These are phyloP conservation scores for Huso huso DNA, from an alignment of 2,797 vertebrate species.

Conservation along the genomic window DNA sequence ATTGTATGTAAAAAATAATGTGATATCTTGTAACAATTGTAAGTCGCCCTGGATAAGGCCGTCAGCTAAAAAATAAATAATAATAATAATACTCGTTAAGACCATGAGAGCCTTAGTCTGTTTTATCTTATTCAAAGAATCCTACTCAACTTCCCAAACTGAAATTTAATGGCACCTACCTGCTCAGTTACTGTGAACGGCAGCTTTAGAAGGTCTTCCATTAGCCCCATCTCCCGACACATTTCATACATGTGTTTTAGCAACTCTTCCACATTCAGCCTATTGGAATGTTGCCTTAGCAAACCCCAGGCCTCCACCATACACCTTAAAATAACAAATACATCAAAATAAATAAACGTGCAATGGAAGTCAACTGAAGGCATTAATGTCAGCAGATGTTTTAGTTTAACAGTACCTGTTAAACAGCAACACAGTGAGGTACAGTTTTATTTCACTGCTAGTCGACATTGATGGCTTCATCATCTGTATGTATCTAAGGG, in stretches of 20 bases:
- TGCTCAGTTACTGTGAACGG: conserved; percentile 76
- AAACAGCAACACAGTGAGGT: conserved; percentile 78
- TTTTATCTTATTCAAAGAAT: too few relatives aligned
- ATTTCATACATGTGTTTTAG: conserved; percentile 73
- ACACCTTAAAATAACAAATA: conserved; percentile 52
- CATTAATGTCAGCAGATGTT: too few relatives aligned
- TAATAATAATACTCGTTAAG: too few relatives aligned
- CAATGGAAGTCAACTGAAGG: too few relatives aligned
- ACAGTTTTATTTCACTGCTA: conserved; percentile 67
- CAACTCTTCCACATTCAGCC: conserved; percentile 67
- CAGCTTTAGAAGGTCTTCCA: conserved; percentile 86
- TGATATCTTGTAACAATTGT: too few relatives aligned
- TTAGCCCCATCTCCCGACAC: conserved; percentile 81
- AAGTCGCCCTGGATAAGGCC: too few relatives aligned
- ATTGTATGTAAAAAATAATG: too few relatives aligned
- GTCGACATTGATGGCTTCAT: conserved; percentile 69
- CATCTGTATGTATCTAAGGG: conserved; percentile 78
- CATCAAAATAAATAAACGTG: too few relatives aligned
- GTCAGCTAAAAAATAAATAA: too few relatives aligned
- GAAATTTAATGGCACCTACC: conserved; percentile 41
- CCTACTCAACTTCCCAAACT: too few relatives aligned
- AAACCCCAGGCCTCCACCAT: conserved; percentile 82
- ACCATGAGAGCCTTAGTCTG: too few relatives aligned
- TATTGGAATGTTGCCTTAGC: conserved; percentile 68
- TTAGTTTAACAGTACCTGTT: conserved; percentile 63